Evolutionary conservation across 2,797 vertebrate species (phyloP).

Genomic region (Chrysocyon brachyurus): DNA sequence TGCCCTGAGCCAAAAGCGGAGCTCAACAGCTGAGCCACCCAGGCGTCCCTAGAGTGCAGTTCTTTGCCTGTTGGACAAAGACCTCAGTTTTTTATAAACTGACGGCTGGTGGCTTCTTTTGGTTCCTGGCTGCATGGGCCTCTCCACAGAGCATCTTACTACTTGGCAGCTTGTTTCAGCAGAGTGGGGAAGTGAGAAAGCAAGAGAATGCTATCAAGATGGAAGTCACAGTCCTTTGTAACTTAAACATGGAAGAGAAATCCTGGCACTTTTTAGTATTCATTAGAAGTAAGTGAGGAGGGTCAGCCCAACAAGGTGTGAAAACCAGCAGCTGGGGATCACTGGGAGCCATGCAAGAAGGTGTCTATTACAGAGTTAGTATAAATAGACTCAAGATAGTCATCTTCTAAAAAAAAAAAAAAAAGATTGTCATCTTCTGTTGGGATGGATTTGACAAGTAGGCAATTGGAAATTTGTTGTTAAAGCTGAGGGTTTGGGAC

Average conservation of each 20-base stretch:
- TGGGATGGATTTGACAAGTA: neutral
- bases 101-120: neutral
- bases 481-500: neutral
- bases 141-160: neutral
- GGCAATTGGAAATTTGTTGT: neutral
- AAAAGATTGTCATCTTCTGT: neutral
- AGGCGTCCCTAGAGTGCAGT: neutral
- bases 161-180: neutral
- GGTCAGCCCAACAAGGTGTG: neutral
- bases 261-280: neutral
- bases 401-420: neutral
- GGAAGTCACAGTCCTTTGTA: constrained; percentile 6
- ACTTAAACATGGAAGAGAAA: neutral
- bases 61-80: constrained; percentile 18
- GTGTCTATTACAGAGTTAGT: neutral
- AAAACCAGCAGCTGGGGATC: neutral
- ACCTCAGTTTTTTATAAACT: constrained; percentile 38
- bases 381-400: neutral
- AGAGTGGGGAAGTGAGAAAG: neutral
- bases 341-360: neutral
- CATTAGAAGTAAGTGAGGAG: neutral
- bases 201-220: neutral
- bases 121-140: neutral
- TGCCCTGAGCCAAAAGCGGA: neutral
- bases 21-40: neutral